Evolutionary conservation across 2,113 vertebrate genomes (phyloP), one percentile per base, ranked within the genome.

Genomic region (Cygnus atratus): DNA sequence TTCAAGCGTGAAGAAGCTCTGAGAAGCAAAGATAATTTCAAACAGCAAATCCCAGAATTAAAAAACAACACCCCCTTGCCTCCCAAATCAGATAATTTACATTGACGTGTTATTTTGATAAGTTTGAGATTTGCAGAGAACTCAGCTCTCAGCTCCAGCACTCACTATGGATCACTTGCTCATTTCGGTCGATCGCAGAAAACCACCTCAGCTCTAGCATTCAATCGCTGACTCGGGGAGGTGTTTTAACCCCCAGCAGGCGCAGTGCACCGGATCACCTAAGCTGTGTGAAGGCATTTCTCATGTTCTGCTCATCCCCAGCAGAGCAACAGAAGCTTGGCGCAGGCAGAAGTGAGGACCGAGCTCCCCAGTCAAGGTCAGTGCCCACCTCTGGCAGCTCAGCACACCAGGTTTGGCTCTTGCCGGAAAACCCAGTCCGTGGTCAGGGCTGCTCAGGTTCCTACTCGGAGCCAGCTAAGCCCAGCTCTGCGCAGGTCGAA

Each of bases 51-150:
- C 52, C 35, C 33, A 26, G 55, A 87, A 68, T 26, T 9, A 59
- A 70, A 90, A 63, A 33, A 29, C 7, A 37, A 26, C 20, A 3
- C 29, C 5, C 46, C 20, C 46, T 22, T 48, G 46, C 46, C 46
- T 48, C 46, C 11, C 20, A n/a, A 71, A 72, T 43, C 37, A 72
- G 61, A 31, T 59, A 11, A 78, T 61, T 84, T 67, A 67, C 88
- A 81, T 15, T 4, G 6, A 72, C 14, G 33, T 8, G 10, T 7
- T 25, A 63, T 59, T 93, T 86, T 58, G 59, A 8, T 29, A 62
- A 74, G 86, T 84, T 87, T 50, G 25, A 80, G 68, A 80, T 73
- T 35, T 80, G 72, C 68, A 84, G 59, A 33, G 67, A 76, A 80
- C 16, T 33, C 48, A 14, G 33, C 17, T 79, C 83, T 70, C n/a